These are phyloP conservation scores for Xiphophorus hellerii DNA, from an alignment of 2,113 vertebrate genomes.

Conservation along the genomic window DNA sequence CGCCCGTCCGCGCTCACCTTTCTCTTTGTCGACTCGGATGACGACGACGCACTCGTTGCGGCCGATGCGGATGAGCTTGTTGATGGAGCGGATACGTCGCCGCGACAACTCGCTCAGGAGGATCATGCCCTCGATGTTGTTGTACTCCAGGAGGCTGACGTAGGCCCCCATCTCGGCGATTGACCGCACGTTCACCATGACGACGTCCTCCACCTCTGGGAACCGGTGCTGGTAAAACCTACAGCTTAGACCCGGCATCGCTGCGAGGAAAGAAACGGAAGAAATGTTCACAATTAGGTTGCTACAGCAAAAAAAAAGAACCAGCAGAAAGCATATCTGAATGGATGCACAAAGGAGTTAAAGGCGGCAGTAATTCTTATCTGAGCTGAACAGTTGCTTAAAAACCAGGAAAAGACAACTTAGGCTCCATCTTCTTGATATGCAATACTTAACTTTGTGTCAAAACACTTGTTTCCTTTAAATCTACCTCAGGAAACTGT, in stretches of 20 bases:
- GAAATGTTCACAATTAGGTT: neutral
- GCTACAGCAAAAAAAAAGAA: too few relatives aligned
- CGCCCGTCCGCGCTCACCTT: conserved; percentile 80
- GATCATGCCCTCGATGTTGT: conserved; percentile 99
- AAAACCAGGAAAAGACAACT: neutral
- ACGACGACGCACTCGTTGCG: conserved; percentile 98
- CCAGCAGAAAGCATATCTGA: neutral
- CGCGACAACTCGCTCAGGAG: conserved; percentile 95
- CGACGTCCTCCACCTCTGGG: conserved; percentile 97
- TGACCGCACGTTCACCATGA: conserved; percentile 98
- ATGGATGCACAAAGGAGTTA: neutral
- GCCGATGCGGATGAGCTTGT: conserved; percentile 98
- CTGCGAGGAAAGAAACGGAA: conserved; percentile 64
- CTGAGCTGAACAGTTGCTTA: neutral
- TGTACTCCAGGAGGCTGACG: conserved; percentile 96
- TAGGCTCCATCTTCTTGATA: neutral
- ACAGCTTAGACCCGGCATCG: conserved; percentile 96
- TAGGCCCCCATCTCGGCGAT: conserved; percentile 99
- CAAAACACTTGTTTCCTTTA: too few relatives aligned
- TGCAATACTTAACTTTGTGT: neutral
- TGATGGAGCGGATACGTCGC: conserved; percentile 96
- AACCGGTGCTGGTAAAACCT: conserved; percentile 98
- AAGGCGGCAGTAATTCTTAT: neutral
- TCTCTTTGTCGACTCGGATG: conserved; percentile 98
- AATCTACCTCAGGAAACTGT: too few relatives aligned